phyloP scores from a whole-genome alignment of 2,797 vertebrate genomes.

The Spinibarbus caldwelli region DNA sequence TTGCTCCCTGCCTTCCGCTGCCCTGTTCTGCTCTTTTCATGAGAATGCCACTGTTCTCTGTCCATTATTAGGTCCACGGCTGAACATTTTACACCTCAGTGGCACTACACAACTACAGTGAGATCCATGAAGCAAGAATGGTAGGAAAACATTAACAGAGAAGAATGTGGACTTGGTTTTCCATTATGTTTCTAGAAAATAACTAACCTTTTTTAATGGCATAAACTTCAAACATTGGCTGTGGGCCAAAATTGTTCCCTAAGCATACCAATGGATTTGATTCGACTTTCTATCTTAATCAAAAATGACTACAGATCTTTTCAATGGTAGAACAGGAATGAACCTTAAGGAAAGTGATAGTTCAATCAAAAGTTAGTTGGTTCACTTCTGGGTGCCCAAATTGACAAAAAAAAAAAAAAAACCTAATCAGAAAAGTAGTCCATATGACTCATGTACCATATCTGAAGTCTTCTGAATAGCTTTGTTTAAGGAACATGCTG shows the following conservation, averaged over 20 bases:
- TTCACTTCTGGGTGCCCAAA: background rate
- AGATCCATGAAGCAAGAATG: background rate
- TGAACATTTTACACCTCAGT: constrained; percentile 66
- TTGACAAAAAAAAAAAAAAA: too few relatives aligned
- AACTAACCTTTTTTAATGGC: background rate
- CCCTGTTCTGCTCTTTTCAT: constrained; percentile 65
- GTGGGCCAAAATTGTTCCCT: background rate
- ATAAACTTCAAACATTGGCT: background rate
- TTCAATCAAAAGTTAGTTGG: too few relatives aligned
- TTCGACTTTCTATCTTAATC: background rate
- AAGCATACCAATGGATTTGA: background rate
- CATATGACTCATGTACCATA: background rate
- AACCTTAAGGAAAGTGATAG: too few relatives aligned
- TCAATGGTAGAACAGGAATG: too few relatives aligned
- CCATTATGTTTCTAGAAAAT: background rate
- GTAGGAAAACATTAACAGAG: constrained; percentile 19
- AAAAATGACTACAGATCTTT: constrained; percentile 9
- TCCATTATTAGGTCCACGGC: constrained; percentile 63
- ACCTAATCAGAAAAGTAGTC: background rate
- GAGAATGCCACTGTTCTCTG: constrained; percentile 71
- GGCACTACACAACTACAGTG: constrained; percentile 22
- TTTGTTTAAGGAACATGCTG: background rate
- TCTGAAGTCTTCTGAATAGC: background rate
- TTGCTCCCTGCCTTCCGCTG: constrained; percentile 57
- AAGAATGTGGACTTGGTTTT: constrained; percentile 28